A percentile compares a stretch with the other conserved stretches of the same genome.
Conservation (phyloP, 2,888 invertebrate species). For the Acleris cristana region DNA sequence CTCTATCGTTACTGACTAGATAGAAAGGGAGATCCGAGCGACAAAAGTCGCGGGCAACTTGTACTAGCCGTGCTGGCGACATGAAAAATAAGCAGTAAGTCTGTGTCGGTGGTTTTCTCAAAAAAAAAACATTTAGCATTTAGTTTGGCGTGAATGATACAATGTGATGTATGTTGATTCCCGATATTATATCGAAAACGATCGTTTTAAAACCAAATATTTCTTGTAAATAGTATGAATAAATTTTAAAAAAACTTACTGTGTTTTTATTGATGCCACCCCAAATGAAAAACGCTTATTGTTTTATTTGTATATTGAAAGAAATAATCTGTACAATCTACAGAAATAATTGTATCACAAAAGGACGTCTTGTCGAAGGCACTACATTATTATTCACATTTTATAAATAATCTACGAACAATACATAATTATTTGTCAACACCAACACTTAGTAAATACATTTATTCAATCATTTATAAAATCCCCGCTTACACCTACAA, state of each 20-base stretch:
- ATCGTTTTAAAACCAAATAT: constrained; percentile 10
- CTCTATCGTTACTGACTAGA: no score
- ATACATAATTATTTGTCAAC: constrained; percentile 28
- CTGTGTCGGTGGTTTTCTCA: no score
- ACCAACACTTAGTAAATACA: constrained; percentile 35
- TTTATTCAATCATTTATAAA: constrained; percentile 20
- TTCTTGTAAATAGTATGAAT: constrained; percentile 16
- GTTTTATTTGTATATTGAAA: constrained; percentile 74
- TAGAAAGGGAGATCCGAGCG: no score
- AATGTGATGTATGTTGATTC: no score
- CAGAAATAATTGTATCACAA: constrained; percentile 79
- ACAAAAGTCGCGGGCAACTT: no score
- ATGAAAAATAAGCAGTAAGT: no score
- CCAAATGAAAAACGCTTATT: constrained; percentile 39
- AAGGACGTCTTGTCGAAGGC: constrained; percentile 80
- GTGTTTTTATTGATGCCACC: background rate
- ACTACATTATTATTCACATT: constrained; percentile 53
- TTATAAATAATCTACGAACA: constrained; percentile 26
- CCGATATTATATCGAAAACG: no score
- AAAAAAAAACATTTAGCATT: no score
- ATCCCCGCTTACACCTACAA: constrained; percentile 42
- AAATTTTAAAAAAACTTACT: background rate
- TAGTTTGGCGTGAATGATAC: no score
- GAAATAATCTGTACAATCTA: constrained; percentile 80
- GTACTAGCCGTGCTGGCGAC: no score